These are phyloP conservation scores for Hypolimnas misippus DNA, from an alignment of 2,888 invertebrate genomes.

Conservation along the genomic window DNA sequence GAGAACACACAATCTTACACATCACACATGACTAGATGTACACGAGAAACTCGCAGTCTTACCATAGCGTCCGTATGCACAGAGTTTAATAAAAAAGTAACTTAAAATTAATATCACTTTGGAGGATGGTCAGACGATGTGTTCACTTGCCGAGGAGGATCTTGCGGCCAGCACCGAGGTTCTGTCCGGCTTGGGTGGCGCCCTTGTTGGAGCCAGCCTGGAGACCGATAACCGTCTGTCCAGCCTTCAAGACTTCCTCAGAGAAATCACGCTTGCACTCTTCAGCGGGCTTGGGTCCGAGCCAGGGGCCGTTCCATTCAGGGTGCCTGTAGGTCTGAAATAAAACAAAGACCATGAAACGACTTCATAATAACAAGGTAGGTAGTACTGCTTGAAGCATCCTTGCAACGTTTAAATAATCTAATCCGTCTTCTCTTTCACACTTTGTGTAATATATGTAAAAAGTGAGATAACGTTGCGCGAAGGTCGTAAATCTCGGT, in stretches of 20 bases:
- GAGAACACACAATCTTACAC: constrained; percentile 53
- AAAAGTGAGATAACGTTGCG: constrained; percentile 78
- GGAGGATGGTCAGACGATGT: constrained; percentile 47
- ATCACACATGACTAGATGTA: constrained; percentile 62
- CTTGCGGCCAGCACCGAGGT: constrained; percentile 95
- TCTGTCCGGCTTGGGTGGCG: constrained; percentile 95
- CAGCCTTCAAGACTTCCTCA: constrained; percentile 95
- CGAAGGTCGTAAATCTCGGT: constrained; percentile 73
- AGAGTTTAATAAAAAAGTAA: constrained; percentile 73
- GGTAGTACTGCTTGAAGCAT: neutral
- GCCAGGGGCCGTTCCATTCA: constrained; percentile 93
- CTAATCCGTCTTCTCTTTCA: constrained; percentile 45
- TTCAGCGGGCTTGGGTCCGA: constrained; percentile 97
- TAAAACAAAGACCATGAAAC: constrained; percentile 42
- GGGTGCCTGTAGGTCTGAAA: constrained; percentile 92
- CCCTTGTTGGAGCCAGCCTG: constrained; percentile 99
- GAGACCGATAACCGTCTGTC: constrained; percentile 95
- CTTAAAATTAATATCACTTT: constrained; percentile 81
- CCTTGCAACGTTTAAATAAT: constrained; percentile 12
- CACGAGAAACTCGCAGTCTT: constrained; percentile 61
- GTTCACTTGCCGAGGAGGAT: constrained; percentile 95
- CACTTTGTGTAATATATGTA: constrained; percentile 75
- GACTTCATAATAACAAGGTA: neutral
- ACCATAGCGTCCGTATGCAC: constrained; percentile 70
- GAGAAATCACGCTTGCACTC: constrained; percentile 97